Conservation (phyloP, 2,888 invertebrate genomes). For the Hydraecia micacea region DNA sequence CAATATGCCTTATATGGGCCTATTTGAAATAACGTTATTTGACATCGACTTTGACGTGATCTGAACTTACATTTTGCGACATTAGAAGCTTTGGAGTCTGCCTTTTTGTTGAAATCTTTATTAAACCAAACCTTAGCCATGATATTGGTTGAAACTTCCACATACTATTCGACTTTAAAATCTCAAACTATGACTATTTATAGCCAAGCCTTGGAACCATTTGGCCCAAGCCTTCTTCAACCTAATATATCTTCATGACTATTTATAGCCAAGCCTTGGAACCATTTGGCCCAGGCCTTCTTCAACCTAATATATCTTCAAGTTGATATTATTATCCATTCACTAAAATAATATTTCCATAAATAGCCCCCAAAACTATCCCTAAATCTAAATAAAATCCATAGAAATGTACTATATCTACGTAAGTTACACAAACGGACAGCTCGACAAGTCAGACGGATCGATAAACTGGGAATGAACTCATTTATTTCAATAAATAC, state of each 20-base stretch:
- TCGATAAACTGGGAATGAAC: slow-evolving; percentile 46
- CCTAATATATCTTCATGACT: neutral
- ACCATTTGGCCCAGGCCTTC: neutral
- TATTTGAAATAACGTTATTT: neutral
- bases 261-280: neutral
- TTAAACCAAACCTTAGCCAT: neutral
- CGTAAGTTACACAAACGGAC: slow-evolving; percentile 3
- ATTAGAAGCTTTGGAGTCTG: neutral
- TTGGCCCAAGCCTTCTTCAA: neutral
- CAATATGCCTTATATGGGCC: neutral
- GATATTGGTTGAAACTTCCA: neutral
- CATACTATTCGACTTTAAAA: neutral
- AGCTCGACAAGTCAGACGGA: slow-evolving; percentile 26
- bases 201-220: neutral
- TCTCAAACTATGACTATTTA: neutral
- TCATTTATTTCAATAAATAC: slow-evolving; percentile 61
- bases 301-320: neutral
- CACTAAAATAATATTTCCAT: slow-evolving; percentile 3
- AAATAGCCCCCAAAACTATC: neutral
- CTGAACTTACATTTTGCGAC: neutral
- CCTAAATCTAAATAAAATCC: neutral
- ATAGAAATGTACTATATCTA: neutral
- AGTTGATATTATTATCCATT: neutral
- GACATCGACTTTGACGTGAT: neutral
- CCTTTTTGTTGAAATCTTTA: neutral